Evolutionary conservation across 2,113 vertebrate species (phyloP).

Genomic region (Trogon surrucura): DNA sequence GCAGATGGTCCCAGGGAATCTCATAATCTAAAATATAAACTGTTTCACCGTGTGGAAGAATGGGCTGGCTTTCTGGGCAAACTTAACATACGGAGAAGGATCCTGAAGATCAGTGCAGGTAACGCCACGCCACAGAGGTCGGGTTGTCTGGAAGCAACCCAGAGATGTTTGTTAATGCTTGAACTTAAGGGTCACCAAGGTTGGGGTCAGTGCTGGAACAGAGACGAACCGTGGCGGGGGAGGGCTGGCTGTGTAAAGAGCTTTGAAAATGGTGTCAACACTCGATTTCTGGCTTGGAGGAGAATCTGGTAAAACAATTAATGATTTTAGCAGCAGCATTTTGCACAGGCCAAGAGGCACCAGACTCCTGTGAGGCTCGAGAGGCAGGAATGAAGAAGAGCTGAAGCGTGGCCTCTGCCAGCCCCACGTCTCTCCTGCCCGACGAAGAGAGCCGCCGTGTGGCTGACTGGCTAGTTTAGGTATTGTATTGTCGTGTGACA

Average conservation of each 20-base stretch:
- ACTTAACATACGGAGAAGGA: fast-evolving
- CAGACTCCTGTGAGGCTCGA: background rate
- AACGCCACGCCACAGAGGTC: background rate
- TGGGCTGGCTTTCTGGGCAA: background rate
- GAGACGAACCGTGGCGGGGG: background rate
- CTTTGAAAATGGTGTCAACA: background rate
- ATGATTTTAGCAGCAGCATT: background rate
- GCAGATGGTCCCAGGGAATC: background rate
- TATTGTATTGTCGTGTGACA: background rate
- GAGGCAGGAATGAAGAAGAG: background rate
- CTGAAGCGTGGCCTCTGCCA: background rate
- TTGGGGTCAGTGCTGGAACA: background rate
- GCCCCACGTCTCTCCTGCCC: background rate
- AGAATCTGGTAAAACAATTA: background rate
- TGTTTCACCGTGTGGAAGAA: background rate
- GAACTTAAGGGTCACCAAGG: background rate
- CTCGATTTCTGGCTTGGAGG: background rate
- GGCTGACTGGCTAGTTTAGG: background rate
- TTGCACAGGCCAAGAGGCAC: background rate
- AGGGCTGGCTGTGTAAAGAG: background rate
- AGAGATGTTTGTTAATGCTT: background rate
- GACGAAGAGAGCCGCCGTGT: background rate
- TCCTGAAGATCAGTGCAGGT: background rate
- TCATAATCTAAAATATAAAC: background rate
- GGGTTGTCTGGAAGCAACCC: background rate